phyloP scores from a whole-genome alignment of 2,797 vertebrate species.

The Typhlichthys eigenmanni region DNA sequence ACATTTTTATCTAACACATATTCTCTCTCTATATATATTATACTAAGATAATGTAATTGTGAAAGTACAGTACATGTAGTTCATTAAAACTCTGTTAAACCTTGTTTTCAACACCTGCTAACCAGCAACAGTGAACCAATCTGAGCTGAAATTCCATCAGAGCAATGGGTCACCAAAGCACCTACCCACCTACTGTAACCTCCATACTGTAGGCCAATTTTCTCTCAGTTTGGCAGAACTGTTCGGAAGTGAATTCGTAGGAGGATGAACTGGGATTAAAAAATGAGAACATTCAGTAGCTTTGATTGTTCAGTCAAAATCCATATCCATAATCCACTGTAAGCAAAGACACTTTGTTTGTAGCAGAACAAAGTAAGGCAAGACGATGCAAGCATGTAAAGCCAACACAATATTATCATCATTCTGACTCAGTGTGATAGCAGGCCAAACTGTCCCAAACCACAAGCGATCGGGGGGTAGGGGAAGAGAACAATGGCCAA shows the following conservation, averaged over 20 bases:
- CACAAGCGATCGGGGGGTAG: constrained; percentile 8
- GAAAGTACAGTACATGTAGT: not conserved
- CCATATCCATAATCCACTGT: constrained; percentile 55
- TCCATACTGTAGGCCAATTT: not conserved
- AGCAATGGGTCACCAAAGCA: constrained; percentile 13
- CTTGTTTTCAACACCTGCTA: not conserved
- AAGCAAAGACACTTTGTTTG: constrained; percentile 42
- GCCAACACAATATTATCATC: constrained; percentile 22
- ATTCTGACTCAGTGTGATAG: constrained; percentile 55
- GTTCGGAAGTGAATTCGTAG: not conserved
- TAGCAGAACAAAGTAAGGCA: constrained; percentile 43
- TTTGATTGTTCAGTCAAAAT: constrained; percentile 41
- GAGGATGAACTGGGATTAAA: constrained; percentile 31
- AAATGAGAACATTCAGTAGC: constrained; percentile 47
- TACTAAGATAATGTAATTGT: not conserved
- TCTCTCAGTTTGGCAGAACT: constrained; percentile 18
- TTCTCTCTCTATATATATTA: not conserved
- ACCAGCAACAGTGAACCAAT: not conserved
- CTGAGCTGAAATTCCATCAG: not conserved
- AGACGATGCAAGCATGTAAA: constrained; percentile 55
- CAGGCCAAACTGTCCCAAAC: constrained; percentile 9
- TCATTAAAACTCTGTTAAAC: not conserved
- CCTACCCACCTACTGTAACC: not conserved
- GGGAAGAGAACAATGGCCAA: not conserved
- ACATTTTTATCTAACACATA: too few relatives aligned